Evolutionary conservation across 2,888 invertebrate genomes (phyloP).

Genomic region (Agriotes lineatus): DNA sequence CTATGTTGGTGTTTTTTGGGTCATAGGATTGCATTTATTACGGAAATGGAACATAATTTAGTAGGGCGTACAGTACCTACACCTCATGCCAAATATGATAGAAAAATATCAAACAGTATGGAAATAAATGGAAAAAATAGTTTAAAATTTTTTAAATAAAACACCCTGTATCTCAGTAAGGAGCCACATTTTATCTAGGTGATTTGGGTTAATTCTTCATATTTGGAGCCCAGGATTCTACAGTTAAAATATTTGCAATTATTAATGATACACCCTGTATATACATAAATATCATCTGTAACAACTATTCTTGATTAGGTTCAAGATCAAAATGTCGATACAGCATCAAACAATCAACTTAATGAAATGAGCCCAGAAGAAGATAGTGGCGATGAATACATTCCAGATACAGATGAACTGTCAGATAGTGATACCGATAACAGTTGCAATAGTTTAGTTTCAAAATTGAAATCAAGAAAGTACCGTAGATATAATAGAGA

Average conservation of each 20-base stretch:
- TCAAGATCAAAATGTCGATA: not conserved
- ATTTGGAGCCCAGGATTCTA: too few species aligned
- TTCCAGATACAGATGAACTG: slow-evolving; percentile 18
- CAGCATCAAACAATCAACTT: not conserved
- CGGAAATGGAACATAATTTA: too few species aligned
- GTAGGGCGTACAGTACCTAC: too few species aligned
- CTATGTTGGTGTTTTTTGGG: not conserved
- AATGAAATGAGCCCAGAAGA: not conserved
- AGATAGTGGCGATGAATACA: slow-evolving; percentile 13
- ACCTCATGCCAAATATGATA: not conserved
- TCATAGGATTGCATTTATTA: too few species aligned
- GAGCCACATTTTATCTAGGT: too few species aligned
- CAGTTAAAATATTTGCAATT: too few species aligned
- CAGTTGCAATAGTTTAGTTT: not conserved
- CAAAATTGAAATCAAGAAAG: not conserved
- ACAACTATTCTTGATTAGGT: not conserved
- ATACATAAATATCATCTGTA: too few species aligned
- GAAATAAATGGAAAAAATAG: not conserved
- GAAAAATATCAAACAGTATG: not conserved
- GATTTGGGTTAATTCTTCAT: too few species aligned
- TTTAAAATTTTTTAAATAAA: too few species aligned
- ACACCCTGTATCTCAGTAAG: too few species aligned
- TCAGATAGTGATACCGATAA: slow-evolving; percentile 12
- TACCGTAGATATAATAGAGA: slow-evolving; percentile 3
- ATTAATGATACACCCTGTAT: too few species aligned